phyloP scores from a whole-genome alignment of 2,113 vertebrate genomes.

The Phocoena phocoena region DNA sequence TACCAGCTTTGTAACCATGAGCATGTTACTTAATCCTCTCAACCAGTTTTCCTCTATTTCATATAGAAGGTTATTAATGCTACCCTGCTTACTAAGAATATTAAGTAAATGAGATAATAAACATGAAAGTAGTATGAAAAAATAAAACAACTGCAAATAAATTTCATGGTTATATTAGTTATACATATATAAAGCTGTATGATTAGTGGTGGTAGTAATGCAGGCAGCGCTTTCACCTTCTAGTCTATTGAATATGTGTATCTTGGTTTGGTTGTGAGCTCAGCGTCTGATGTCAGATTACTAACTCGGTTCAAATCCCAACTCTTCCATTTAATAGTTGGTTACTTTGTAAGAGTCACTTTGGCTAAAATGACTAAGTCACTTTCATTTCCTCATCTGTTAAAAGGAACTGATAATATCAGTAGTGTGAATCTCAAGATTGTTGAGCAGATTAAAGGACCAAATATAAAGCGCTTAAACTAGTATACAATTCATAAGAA shows the following conservation, averaged over 20 bases:
- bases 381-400: constrained; percentile 8
- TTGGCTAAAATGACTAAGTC: background rate
- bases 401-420: background rate
- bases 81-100: background rate
- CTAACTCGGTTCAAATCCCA: background rate
- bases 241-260: background rate
- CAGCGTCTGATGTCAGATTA: background rate
- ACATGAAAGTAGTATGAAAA: background rate
- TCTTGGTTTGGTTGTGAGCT: background rate
- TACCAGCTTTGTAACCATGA: background rate
- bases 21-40: background rate
- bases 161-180: background rate
- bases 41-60: background rate
- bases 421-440: background rate
- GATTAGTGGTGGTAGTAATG: background rate
- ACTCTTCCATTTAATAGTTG: background rate
- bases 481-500: background rate
- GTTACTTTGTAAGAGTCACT: background rate
- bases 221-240: background rate
- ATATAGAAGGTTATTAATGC: background rate
- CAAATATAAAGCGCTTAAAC: background rate
- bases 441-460: background rate
- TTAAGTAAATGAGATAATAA: constrained; percentile 14
- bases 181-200: background rate
- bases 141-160: constrained; percentile 5